Evolutionary conservation across 2,797 vertebrate genomes (phyloP), one percentile per base, ranked within the genome.

Genomic region (Pteropus rufus): DNA sequence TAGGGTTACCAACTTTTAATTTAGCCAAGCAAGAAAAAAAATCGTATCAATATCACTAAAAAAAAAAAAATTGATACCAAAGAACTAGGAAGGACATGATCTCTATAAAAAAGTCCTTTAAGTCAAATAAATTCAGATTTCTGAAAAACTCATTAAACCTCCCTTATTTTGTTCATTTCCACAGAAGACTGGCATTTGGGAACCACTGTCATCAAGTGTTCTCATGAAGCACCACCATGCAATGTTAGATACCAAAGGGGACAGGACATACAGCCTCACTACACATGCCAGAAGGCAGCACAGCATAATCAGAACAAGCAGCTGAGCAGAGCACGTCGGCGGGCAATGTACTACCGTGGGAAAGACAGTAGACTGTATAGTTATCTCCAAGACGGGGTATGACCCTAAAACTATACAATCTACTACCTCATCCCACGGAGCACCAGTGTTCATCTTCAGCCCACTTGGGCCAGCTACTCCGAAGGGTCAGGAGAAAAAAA

Each of bases 371-470:
- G 99, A 99, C 99, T 99, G 99, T 99, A 99, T 99, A 99, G 99
- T 99, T 99, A 99, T 99, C 99, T 99, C 99, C 99, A 99, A 99
- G 99, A 99, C 99, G 99, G 99, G 99, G 99, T 99, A 99, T 99
- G 99, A 99, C 99, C 99, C 99, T 99, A 99, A 99, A 99, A 99
- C 99, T 99, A 99, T 99, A 99, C 99, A 99, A 99, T 99, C 99
- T 99, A 99, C 99, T 99, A 99, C 99, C 99, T 99, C 99, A 99
- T 98, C 99, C 99, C 99, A 99, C 98, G 99, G 98, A 98, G 98
- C 93, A 97, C 98, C 69, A 85, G 82, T 29, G 60, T 96, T 89
- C 91, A 88, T 97, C 94, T 95, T 98, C 96, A 85, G 96, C 77
- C 80, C 84, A 89, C 5, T 5, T 91, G 46, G 97, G 88, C 91